phyloP scores from a whole-genome alignment of 2,888 invertebrate genomes.

The Chrysopilus asiliformis region DNA sequence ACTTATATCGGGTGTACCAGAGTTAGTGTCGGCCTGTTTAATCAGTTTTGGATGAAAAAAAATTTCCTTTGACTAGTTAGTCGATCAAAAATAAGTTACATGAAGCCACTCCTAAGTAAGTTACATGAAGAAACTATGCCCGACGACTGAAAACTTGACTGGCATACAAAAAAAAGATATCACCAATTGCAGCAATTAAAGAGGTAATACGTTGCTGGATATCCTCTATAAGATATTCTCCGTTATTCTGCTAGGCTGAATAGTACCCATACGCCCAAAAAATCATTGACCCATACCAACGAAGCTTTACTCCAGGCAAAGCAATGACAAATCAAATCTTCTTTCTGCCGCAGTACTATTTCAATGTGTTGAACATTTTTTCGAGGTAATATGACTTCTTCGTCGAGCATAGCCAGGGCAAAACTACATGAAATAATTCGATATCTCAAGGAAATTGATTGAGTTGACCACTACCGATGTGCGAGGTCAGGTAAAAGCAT shows the following conservation, averaged over 20 bases:
- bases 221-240: background rate
- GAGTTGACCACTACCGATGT: background rate
- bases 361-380: too few species aligned
- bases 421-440: background rate
- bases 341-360: background rate
- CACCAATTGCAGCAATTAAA: background rate
- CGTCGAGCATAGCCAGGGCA: background rate
- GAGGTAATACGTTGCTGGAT: background rate
- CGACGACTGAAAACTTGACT: too few species aligned
- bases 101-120: too few species aligned
- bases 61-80: too few species aligned
- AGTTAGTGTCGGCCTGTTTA: too few species aligned
- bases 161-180: background rate
- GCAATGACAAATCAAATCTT: background rate
- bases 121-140: too few species aligned
- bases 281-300: background rate
- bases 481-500: background rate
- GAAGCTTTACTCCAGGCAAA: background rate
- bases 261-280: background rate
- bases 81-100: too few species aligned
- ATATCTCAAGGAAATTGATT: background rate
- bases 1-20: too few species aligned
- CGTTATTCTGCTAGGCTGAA: background rate
- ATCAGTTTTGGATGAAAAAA: too few species aligned
- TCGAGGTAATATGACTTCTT: too few species aligned